Base-by-base conservation (phyloP, 1,140 invertebrate genomes). In the Bombus balteatus region DNA sequence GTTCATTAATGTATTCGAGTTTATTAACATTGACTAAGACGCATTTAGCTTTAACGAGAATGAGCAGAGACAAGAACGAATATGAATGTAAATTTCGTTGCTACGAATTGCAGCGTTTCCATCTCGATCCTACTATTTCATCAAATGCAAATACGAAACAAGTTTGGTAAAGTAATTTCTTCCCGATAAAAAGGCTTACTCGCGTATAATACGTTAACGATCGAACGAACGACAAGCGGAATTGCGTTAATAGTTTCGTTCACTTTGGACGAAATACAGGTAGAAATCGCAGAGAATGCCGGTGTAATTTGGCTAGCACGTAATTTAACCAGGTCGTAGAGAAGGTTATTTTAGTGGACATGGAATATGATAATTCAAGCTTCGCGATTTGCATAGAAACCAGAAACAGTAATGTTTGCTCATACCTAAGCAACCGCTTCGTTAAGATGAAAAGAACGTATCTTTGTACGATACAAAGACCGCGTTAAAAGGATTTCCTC, bases 291-390 rank as follows among this genome's bases (percentile, higher is more conserved):
- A 3, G 77, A 68, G 62, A 53, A 68, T 53, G 41, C 37, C 41
- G 41, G 32, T 62, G 62, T 68, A 79, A 78, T 78, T 76, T 62
- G 53, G 75, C 75, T 9, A 25, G 37, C 59, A 10, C 39, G 59
- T 78, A 79, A 79, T 79, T 79, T 66, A 79, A 79, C 62, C 76
- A 68, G 15, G 39, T 32, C 41, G 37, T 25, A 10, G 77, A 68
- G 65, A 79, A 79, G 32, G 47, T 68, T 79, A 53, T 53, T 53
- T 53, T 53, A 53, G 47, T 53, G 62, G 62, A 28, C 32, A 32
- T 37, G 65, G 39, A 79, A 79, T 70, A 79, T 70, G 41, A 79
- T 79, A 79, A 70, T 79, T 79, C 77, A 41, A 53, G 77, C 62
- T 28, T 79, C 47, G 3, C 41, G 65, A 47, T 68, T 68, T 68